A percentile compares a stretch with the other conserved stretches of the same genome.
Conservation (phyloP, 2,797 vertebrate species). For the Siniperca obscura region DNA sequence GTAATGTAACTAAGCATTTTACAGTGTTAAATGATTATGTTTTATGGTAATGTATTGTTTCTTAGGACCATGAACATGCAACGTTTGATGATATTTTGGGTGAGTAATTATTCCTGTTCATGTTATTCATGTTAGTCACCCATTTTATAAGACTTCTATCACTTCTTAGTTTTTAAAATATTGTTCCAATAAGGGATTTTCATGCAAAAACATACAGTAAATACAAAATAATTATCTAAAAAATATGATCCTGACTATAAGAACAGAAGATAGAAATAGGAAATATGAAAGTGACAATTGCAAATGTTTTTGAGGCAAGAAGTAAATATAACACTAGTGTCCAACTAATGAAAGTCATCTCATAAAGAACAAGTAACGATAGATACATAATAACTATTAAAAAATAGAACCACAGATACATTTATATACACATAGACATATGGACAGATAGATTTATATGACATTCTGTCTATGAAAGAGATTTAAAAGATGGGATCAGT, state of each 20-base stretch:
- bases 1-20: not conserved
- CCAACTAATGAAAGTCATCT: not conserved
- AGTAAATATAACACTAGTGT: not conserved
- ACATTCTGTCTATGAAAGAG: not conserved
- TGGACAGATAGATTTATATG: not conserved
- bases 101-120: conserved; percentile 72
- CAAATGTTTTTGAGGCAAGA: not conserved
- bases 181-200: not conserved
- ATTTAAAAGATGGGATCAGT: not conserved
- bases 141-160: not conserved
- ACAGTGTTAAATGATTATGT: not conserved
- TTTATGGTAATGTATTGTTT: conserved; percentile 42
- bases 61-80: conserved; percentile 97
- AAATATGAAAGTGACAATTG: not conserved
- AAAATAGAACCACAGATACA: not conserved
- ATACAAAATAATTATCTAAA: not conserved
- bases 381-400: not conserved
- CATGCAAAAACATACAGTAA: not conserved
- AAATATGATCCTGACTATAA: not conserved
- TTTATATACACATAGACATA: not conserved
- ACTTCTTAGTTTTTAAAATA: not conserved
- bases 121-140: not conserved
- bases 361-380: not conserved
- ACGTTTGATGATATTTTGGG: conserved; percentile 98
- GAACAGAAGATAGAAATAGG: not conserved